Evolutionary conservation across 2,113 vertebrate species (phyloP).

Genomic region (Menura novaehollandiae): DNA sequence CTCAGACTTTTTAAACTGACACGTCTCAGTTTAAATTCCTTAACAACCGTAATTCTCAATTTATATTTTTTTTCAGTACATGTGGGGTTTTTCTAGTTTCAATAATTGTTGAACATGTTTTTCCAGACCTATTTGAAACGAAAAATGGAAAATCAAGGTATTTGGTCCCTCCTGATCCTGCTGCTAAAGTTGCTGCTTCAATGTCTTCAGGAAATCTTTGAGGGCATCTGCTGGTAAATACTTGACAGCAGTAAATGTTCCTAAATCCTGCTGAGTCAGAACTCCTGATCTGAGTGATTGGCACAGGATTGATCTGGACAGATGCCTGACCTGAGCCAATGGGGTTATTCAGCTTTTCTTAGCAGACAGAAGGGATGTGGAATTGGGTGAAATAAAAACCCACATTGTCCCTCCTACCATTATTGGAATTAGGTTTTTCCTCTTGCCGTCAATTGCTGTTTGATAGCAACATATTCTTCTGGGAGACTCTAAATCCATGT

Average conservation of each 20-base stretch:
- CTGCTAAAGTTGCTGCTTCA: not conserved
- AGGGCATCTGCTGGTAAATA: not conserved
- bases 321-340: not conserved
- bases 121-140: not conserved
- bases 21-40: not conserved
- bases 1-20: not conserved
- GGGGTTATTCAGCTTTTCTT: not conserved
- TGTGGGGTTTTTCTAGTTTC: not conserved
- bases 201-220: not conserved
- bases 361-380: not conserved
- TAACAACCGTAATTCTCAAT: not conserved
- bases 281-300: not conserved
- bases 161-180: not conserved
- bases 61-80: accelerated
- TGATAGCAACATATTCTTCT: not conserved
- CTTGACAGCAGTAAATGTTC: not conserved
- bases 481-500: not conserved
- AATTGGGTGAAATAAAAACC: not conserved
- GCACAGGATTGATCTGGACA: too few species aligned
- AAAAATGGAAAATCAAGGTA: not conserved
- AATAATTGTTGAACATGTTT: not conserved
- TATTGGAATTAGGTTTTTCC: not conserved
- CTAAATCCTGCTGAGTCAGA: not conserved
- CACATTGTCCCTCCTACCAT: not conserved
- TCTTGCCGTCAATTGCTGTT: not conserved